Conservation (phyloP, 2,888 invertebrate genomes). For the Lymantria monacha region DNA sequence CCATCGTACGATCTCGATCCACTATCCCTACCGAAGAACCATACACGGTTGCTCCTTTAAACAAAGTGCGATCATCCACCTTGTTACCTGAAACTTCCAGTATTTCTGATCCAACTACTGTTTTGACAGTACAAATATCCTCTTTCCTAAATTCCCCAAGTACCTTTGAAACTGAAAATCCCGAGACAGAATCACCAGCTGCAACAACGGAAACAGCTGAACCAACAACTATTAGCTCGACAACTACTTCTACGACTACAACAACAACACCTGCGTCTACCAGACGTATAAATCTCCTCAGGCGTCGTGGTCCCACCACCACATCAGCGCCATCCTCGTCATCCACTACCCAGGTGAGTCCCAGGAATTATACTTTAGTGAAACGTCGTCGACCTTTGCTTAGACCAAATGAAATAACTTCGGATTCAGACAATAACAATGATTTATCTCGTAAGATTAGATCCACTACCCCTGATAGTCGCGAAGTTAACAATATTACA, state of each 20-base stretch:
- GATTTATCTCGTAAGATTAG: constrained; percentile 63
- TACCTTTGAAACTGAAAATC: constrained; percentile 42
- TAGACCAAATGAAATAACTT: constrained; percentile 66
- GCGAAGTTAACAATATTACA: constrained; percentile 51
- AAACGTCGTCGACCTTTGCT: constrained; percentile 65
- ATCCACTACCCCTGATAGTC: constrained; percentile 76
- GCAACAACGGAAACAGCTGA: constrained; percentile 45
- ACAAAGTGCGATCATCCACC: constrained; percentile 52
- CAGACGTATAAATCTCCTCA: constrained; percentile 43
- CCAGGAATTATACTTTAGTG: constrained; percentile 75
- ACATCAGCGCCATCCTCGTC: constrained; percentile 47
- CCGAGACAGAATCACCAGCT: constrained; percentile 43
- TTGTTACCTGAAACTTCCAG: constrained; percentile 42
- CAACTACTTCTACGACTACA: constrained; percentile 44
- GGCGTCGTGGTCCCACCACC: constrained; percentile 56
- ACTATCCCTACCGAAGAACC: constrained; percentile 53
- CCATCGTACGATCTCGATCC: constrained; percentile 61
- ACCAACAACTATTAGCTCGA: constrained; percentile 47
- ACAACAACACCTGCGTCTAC: constrained; percentile 30
- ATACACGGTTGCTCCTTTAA: constrained; percentile 51
- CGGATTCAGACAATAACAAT: constrained; percentile 55
- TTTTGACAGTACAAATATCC: constrained; percentile 72
- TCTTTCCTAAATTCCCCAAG: constrained; percentile 65
- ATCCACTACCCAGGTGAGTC: constrained; percentile 79
- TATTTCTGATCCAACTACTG: constrained; percentile 65